Evolutionary conservation across 2,797 vertebrate species (phyloP), one percentile per base, ranked within the genome.

Genomic region (Chloroceryle inda): DNA sequence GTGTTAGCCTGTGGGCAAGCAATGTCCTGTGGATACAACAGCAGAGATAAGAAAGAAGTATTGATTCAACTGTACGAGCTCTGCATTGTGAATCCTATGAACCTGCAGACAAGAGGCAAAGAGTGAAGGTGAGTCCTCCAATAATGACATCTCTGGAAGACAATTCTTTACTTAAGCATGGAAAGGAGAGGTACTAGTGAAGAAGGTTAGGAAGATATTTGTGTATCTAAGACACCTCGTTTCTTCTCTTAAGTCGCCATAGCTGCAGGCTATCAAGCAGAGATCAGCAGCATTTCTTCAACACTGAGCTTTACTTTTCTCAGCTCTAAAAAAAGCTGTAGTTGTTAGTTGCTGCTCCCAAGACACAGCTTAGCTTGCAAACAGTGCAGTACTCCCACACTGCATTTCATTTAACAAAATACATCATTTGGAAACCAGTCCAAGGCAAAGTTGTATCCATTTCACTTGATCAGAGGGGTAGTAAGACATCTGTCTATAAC

Each of bases 341-440:
- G 74, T 27, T 92, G 85, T 73, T 93, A 84, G 69, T 50, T 95
- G 86, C 77, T 91, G 91, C 94, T 97, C 89, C 74, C 67, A 76
- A 94, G 92, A 76, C 84, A 92, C 47, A 77, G 84, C 52, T 92
- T 82, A 91, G 89, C 86, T 94, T 94, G 94, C 91, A 94, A 94
- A 96, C 71, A 87, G 67, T 59, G 87, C 78, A 82, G 71, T 79
- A 89, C 84, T 85, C 89, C 92, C 87, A 97, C 91, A 13, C 77
- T 40, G 59, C 74, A 40, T 82, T 89, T 82, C 86, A 55, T 89
- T 76, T 94, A 53, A 78, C 53, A 66, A 66, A 78, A 73, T 22
- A 75, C 19, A 53, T 67, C 21, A 13, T 72, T 63, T 91, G 81
- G 84, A 91, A 95, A 52, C n/a, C 62, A 80, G 49, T 14, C 37